These are phyloP conservation scores for Punctoribates punctum DNA, from an alignment of 2,888 invertebrate genomes.

Conservation along the genomic window DNA sequence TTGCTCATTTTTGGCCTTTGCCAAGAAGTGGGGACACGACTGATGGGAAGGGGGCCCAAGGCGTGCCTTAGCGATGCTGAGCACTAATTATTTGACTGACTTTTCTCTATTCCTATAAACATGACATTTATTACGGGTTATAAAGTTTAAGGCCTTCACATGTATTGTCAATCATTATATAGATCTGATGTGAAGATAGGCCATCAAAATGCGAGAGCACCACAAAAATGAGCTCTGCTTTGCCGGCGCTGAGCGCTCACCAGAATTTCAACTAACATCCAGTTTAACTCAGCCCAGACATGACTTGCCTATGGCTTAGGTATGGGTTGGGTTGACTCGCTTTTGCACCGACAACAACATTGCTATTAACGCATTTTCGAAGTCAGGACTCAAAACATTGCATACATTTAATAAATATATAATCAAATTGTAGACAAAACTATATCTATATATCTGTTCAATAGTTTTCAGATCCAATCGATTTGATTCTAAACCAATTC, in stretches of 20 bases:
- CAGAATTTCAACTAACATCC: neutral
- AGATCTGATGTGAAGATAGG: conserved; percentile 24
- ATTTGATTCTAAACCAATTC: neutral
- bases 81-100: conserved; percentile 28
- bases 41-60: neutral
- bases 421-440: conserved; percentile 9
- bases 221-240: neutral
- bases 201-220: neutral
- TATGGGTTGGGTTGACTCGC: neutral
- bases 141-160: conserved; percentile 27
- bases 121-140: conserved; percentile 32
- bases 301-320: conserved; percentile 14
- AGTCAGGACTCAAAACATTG: neutral
- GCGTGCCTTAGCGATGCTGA: neutral
- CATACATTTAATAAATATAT: neutral
- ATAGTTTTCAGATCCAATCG: neutral
- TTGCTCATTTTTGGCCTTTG: neutral
- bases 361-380: neutral
- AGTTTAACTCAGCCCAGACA: neutral
- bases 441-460: neutral
- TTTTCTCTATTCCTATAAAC: neutral
- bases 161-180: conserved; percentile 24
- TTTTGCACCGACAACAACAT: neutral
- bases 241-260: neutral
- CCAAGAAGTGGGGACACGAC: neutral